A percentile compares a stretch with the other conserved stretches of the same genome.
These are phyloP conservation scores for Leptosomus discolor DNA, from an alignment of 2,113 vertebrate genomes.

Conservation along the genomic window DNA sequence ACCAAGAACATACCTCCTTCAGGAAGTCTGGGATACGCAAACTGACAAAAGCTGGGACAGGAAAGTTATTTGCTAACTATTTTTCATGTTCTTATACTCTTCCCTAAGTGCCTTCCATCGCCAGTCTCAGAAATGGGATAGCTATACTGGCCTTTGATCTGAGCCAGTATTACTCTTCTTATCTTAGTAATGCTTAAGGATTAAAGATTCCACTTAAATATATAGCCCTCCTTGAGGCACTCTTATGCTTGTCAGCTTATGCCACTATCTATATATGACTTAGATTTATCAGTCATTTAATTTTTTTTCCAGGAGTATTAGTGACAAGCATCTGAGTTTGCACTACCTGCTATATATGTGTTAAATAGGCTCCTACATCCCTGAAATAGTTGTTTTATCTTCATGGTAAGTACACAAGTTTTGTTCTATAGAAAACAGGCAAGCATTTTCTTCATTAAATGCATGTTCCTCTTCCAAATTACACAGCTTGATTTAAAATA, in stretches of 20 bases:
- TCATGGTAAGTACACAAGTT: not conserved
- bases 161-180: not conserved
- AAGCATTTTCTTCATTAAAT: not conserved
- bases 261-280: not conserved
- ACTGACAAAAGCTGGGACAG: not conserved
- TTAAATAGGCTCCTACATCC: not conserved
- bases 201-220: not conserved
- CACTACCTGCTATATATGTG: not conserved
- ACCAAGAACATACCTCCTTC: not conserved
- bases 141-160: not conserved
- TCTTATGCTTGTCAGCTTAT: not conserved
- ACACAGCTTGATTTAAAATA: not conserved
- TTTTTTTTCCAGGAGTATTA: not conserved
- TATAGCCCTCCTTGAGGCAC: not conserved
- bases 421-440: not conserved
- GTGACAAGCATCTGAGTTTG: not conserved
- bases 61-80: not conserved
- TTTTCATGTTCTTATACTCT: not conserved
- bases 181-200: not conserved
- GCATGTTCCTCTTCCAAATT: not conserved
- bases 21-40: not conserved
- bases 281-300: not conserved
- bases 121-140: not conserved
- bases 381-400: not conserved
- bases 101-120: not conserved